Evolutionary conservation across 1,140 invertebrate species (phyloP), one percentile per base, ranked within the genome.

Genomic region (Charaxes varanes): DNA sequence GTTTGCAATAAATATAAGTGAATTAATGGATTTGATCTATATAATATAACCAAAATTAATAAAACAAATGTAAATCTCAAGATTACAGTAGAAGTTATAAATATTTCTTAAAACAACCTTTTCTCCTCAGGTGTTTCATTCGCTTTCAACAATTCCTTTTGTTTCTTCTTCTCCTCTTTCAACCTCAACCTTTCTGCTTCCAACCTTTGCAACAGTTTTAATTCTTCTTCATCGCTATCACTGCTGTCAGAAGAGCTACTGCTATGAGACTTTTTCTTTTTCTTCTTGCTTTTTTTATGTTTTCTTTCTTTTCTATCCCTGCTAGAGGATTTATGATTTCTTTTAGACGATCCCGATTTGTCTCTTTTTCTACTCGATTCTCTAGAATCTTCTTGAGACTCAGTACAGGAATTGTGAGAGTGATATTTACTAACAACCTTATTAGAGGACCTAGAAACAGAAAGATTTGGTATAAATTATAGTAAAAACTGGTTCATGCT

Each of bases 91-190:
- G 7, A 32, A 11, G 12, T 14, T 17, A 15, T 21, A 53, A 8
- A n/a, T 53, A n/a, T n/a, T n/a, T n/a, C n/a, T n/a, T n/a, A n/a
- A n/a, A n/a, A n/a, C n/a, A 15, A 84, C 81, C 81, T 83, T 70
- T 98, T 99, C 65, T 99, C 96, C 77, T 98, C 97, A 1, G 96
- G 93, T 1, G 97, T 98, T 87, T 99, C 97, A 24, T 90, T 90
- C 0, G 93, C 90, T 85, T 99, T 99, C 54, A 93, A 68, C 18
- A 92, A 41, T 53, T 97, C 94, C 61, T 98, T 98, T 52, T 91
- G 85, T 4, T 88, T 88, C 43, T 88, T 89, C 17, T 86, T 88
- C 31, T 94, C 90, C 36, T 92, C 88, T 7, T 88, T 70, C 35
- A 90, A 82, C 34, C 88, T 86, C 6, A 89, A 45, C 8, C 93